Evolutionary conservation across 2,888 invertebrate genomes (phyloP).

Genomic region (Eupithecia exiguata): DNA sequence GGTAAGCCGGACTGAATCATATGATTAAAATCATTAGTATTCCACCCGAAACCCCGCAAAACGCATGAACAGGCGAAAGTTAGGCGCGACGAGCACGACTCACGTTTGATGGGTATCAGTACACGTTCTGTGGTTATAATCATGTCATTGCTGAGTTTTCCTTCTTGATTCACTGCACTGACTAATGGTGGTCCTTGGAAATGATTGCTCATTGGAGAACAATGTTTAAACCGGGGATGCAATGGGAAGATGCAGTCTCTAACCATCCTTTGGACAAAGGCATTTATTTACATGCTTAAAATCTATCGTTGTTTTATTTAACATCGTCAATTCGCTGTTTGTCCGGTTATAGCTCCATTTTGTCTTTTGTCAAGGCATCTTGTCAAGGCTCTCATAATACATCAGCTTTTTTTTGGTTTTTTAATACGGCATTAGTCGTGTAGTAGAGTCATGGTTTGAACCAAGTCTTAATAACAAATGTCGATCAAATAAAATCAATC

Average conservation of each 20-base stretch:
- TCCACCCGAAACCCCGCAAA: constrained; percentile 40
- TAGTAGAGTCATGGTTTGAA: too few species aligned
- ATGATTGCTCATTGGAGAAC: constrained; percentile 9
- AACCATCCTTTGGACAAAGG: not conserved
- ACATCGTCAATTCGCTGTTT: not conserved
- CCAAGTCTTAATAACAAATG: too few species aligned
- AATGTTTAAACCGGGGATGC: not conserved
- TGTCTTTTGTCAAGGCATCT: not conserved
- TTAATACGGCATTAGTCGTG: too few species aligned
- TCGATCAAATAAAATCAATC: too few species aligned
- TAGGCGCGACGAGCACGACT: constrained; percentile 66
- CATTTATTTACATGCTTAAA: not conserved
- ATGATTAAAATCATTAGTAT: constrained; percentile 37
- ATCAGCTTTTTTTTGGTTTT: too few species aligned
- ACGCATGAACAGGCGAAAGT: constrained; percentile 70
- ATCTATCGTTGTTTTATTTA: not conserved
- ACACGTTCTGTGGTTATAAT: constrained; percentile 53
- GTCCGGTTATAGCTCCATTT: not conserved
- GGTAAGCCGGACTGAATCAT: constrained; percentile 1
- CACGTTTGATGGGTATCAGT: constrained; percentile 56
- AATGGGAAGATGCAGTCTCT: not conserved
- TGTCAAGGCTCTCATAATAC: too few species aligned
- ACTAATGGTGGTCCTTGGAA: constrained; percentile 24
- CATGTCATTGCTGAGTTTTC: constrained; percentile 47
- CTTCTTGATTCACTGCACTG: constrained; percentile 37